Base-by-base conservation (phyloP, 2,113 vertebrate species). In the Archilochus colubris region DNA sequence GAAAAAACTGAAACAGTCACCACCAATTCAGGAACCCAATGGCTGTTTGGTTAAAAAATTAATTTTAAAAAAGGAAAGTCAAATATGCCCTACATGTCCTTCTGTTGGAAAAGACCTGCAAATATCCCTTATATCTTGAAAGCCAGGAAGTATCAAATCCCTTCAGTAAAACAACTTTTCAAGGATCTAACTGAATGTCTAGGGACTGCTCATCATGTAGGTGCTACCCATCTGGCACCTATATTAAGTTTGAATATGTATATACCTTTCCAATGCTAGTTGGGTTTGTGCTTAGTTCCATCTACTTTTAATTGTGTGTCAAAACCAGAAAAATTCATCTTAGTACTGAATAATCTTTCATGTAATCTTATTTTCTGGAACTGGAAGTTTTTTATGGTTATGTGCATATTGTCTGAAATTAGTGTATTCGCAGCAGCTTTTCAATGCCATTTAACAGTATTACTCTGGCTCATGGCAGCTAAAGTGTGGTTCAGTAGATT, bases 291-390 rank as follows among this genome's bases (percentile, higher is more conserved):
- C 16, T 80, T 86, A 90, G 7, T 67, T 15, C n/a, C 30, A 28
- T 63, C 25, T 73, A 59, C 30, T 59, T 97, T 82, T 78, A 53
- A 46, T 50, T 74, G 23, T 5, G 28, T 18, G 17, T 44, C 38
- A 77, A 88, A 86, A 77, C 53, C 25, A 80, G 64, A 55, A 89
- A 73, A 79, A 80, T 54, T 93, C 33, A 61, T 78, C 14, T 57
- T 53, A 22, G 30, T 40, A 33, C 48, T 78, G 57, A 83, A 93
- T 95, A 91, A 90, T 51, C 40, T 81, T 61, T 68, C 30, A 33
- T 33, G 64, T 90, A 95, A 94, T 95, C 79, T 80, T 79, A 43
- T 89, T 88, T 94, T 72, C 87, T 59, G 59, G 72, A 95, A 89
- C 82, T 53, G 31, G 16, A 28, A 86, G 10, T 14, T 69, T 92